Base-by-base conservation (phyloP, 53 echinoderm and acorn worm genomes). In the Holothuria scabra region DNA sequence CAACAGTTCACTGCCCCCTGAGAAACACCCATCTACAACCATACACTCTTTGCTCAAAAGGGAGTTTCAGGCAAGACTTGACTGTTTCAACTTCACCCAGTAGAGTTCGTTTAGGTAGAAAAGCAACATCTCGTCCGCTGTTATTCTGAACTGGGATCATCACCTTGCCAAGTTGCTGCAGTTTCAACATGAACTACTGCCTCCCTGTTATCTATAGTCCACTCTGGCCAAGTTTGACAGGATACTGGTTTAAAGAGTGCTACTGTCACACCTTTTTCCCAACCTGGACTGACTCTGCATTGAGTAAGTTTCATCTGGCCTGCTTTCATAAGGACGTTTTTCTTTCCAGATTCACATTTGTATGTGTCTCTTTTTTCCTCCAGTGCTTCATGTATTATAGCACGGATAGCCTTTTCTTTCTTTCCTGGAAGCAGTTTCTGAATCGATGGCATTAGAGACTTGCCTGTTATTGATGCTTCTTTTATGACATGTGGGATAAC, bases 181-280 rank as follows among this genome's bases (percentile, higher is more conserved):
- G 12, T 22, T 19, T 41, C 24, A 33, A 84, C 60, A 12, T 82
- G n/a, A 19, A 89, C 71, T 32, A 63, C 46, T 35, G 67, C 21
- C 65, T 85, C 63, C n/a, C n/a, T 12, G 19, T 25, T 14, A 83
- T 52, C 11, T 74, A 46, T 25, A 85, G 46, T 12, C 34, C 63
- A 0, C n/a, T 85, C 80, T 59, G 79, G 92, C 48, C 66, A 76
- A 30, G 28, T 10, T 29, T 61, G 41, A 30, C 55, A 22, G n/a
- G 55, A 22, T 11, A n/a, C 66, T 8, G 65, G 90, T 69, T 81
- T n/a, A 41, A 92, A 72, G 55, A 92, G 26, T 13, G 60, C 62
- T 19, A 60, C 65, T 8, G 28, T 14, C 32, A 37, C 60, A 25
- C 16, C 23, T 28, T 28, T 31, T 1, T 56, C 20, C 23, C 26